phyloP scores from a whole-genome alignment of 2,113 vertebrate genomes.

The Taxidea taxus region DNA sequence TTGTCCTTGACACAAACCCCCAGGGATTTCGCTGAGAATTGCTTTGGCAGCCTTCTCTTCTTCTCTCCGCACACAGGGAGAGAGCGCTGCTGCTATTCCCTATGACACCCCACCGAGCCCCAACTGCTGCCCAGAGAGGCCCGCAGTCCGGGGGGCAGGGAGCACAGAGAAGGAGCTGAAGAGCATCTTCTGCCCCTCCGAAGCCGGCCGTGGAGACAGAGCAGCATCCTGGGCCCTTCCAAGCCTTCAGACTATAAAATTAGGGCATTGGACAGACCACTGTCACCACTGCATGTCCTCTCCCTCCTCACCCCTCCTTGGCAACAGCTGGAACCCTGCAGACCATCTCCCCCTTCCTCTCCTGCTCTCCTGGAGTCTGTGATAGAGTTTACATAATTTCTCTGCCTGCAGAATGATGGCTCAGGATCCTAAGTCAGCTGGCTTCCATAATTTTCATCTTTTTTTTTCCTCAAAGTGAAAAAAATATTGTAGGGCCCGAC shows the following conservation, averaged over 20 bases:
- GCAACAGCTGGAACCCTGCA: neutral
- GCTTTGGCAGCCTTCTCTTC: conserved; percentile 64
- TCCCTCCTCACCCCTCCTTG: neutral
- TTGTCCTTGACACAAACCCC: conserved; percentile 84
- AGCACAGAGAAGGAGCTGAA: neutral
- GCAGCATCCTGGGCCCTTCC: neutral
- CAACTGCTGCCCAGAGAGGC: neutral
- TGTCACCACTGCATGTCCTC: accelerated
- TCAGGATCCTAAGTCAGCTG: neutral
- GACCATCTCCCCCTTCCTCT: neutral
- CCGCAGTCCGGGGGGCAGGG: accelerated
- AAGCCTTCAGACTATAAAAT: neutral
- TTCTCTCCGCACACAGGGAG: neutral
- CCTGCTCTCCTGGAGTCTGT: neutral
- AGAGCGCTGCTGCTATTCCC: neutral
- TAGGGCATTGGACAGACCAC: accelerated
- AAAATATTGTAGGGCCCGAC: neutral
- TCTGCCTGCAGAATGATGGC: neutral
- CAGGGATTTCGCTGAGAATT: conserved; percentile 71
- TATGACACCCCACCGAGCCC: neutral
- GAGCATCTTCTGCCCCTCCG: neutral
- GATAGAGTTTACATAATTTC: neutral
- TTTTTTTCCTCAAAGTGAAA: neutral
- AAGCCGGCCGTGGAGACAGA: neutral
- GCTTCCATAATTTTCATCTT: conserved; percentile 8